Conservation (phyloP, 2,797 vertebrate species). For the Oryzias sinensis region DNA sequence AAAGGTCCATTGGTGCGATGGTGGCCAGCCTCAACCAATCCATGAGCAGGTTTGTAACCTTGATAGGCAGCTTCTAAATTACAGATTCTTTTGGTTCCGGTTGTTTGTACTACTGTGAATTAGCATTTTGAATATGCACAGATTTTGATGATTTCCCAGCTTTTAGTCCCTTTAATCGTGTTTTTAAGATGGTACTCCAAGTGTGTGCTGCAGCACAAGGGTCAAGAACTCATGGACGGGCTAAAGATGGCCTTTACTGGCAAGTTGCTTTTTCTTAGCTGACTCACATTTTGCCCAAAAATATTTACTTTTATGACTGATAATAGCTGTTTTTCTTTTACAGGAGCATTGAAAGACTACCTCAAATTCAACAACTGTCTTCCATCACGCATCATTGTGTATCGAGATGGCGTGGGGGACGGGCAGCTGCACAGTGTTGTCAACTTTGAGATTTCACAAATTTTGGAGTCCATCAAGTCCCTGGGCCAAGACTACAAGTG, state of each 20-base stretch:
- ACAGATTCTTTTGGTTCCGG: no score
- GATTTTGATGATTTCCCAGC: not conserved
- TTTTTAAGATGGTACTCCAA: slow-evolving; percentile 90
- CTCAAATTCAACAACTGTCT: slow-evolving; percentile 82
- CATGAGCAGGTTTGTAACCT: slow-evolving; percentile 84
- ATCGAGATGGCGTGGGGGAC: slow-evolving; percentile 94
- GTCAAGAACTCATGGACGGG: slow-evolving; percentile 93
- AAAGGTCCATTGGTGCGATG: slow-evolving; percentile 88
- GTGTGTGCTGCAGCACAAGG: slow-evolving; percentile 87
- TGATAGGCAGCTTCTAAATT: not conserved
- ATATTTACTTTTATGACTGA: not conserved
- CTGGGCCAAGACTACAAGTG: slow-evolving; percentile 85
- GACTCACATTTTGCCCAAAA: not conserved
- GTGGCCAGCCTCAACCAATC: slow-evolving; percentile 90
- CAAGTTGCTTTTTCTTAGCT: slow-evolving; percentile 40
- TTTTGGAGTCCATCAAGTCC: slow-evolving; percentile 85
- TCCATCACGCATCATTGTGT: slow-evolving; percentile 91
- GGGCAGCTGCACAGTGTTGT: slow-evolving; percentile 90
- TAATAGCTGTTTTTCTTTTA: slow-evolving; percentile 13
- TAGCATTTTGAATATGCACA: no score
- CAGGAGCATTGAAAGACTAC: slow-evolving; percentile 88
- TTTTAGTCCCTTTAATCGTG: not conserved
- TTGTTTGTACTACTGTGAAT: no score
- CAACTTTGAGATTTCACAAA: slow-evolving; percentile 88
- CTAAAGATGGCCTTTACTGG: slow-evolving; percentile 87